These are phyloP conservation scores for Zosterops borbonicus DNA, from an alignment of 2,113 vertebrate species.

Conservation along the genomic window DNA sequence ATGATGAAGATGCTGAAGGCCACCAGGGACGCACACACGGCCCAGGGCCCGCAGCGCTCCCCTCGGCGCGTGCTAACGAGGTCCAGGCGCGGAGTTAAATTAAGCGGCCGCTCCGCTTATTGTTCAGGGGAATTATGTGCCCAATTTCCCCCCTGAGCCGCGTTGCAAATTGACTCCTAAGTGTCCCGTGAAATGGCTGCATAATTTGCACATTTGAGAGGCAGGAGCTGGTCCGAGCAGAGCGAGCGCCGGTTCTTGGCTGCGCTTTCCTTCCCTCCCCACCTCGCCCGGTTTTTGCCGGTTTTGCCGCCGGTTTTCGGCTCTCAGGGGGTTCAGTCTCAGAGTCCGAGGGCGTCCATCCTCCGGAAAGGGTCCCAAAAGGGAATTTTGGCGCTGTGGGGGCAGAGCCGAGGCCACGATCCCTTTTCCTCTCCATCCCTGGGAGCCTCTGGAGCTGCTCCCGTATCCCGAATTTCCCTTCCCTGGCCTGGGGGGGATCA, in stretches of 20 bases:
- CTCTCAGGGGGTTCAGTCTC: not conserved
- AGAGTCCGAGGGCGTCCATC: not conserved
- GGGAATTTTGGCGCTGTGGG: rapidly evolving
- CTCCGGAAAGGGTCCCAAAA: not conserved
- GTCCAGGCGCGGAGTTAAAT: slow-evolving; percentile 22
- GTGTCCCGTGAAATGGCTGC: slow-evolving; percentile 72
- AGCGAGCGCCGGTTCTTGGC: not conserved
- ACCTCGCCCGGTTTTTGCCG: rapidly evolving
- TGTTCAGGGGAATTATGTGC: slow-evolving; percentile 65
- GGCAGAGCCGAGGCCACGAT: rapidly evolving
- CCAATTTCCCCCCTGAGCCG: slow-evolving; percentile 68
- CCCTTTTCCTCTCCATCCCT: not conserved
- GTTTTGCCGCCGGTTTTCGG: not conserved
- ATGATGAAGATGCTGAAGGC: not conserved
- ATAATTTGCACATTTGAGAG: slow-evolving; percentile 38
- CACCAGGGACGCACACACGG: not conserved
- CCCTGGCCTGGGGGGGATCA: not conserved
- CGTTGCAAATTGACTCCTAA: slow-evolving; percentile 71
- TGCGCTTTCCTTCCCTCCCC: not conserved
- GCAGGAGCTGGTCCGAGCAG: not conserved
- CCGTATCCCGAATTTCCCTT: not conserved
- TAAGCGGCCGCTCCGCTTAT: slow-evolving; percentile 51
- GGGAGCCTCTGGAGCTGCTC: not conserved
- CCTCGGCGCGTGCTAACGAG: not conserved
- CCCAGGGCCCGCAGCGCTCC: slow-evolving; percentile 29